Conservation (phyloP, 1,140 invertebrate genomes). For the Halesus radiatus region DNA sequence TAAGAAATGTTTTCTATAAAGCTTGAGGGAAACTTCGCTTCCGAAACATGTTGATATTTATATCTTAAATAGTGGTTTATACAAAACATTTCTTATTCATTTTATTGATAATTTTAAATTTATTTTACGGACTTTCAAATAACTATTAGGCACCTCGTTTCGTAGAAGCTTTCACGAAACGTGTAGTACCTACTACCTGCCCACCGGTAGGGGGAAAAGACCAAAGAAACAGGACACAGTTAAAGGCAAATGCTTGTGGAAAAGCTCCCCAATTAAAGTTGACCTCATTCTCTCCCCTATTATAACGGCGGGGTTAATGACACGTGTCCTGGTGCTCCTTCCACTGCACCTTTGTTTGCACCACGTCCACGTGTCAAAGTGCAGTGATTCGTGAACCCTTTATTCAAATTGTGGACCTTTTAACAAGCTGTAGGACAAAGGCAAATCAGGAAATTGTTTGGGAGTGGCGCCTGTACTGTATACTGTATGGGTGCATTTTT, state of each 20-base stretch:
- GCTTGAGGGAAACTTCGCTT: too few relatives aligned
- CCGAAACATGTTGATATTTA: too few relatives aligned
- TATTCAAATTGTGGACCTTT: slow-evolving; percentile 17
- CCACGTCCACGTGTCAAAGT: slow-evolving; percentile 31
- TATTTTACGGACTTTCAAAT: too few relatives aligned
- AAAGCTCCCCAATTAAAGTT: not conserved
- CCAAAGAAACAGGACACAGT: not conserved
- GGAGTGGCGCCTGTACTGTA: slow-evolving; percentile 15
- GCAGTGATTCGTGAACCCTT: slow-evolving; percentile 23
- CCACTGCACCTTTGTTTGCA: not conserved
- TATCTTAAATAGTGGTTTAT: too few relatives aligned
- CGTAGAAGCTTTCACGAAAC: not conserved
- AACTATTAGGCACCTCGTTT: not conserved
- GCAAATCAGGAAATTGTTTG: not conserved
- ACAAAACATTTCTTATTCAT: too few relatives aligned
- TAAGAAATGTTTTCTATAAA: too few relatives aligned
- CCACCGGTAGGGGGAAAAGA: not conserved
- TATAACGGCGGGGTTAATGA: not conserved
- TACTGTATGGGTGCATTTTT: slow-evolving; percentile 3
- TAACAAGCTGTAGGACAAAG: not conserved
- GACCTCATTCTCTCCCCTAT: not conserved
- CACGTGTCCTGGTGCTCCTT: not conserved
- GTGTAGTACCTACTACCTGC: not conserved
- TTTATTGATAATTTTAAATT: too few relatives aligned
- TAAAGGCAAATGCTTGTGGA: not conserved